Evolutionary conservation across 2,888 invertebrate genomes (phyloP).

Genomic region (Spilosoma lubricipeda): DNA sequence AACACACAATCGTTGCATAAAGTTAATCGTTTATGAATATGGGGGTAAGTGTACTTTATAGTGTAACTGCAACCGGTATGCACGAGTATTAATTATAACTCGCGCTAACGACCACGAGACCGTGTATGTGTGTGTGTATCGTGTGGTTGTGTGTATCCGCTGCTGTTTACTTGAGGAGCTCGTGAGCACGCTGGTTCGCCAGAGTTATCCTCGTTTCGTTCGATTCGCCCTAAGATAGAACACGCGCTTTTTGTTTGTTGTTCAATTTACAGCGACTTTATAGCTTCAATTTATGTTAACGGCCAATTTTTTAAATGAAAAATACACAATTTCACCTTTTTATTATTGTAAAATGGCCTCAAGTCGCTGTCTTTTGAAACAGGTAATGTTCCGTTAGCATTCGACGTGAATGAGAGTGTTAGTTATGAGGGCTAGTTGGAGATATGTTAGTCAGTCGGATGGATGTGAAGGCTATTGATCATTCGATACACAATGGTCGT

Average conservation of each 20-base stretch:
- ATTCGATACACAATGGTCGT: conserved; percentile 64
- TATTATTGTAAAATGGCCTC: conserved; percentile 36
- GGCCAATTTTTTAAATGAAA: neutral
- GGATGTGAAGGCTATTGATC: conserved; percentile 64
- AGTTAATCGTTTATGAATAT: too few species aligned
- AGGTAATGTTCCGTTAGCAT: conserved; percentile 63
- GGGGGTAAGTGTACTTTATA: neutral
- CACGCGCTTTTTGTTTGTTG: conserved; percentile 63
- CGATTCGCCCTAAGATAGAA: conserved; percentile 90
- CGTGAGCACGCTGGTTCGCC: conserved; percentile 98
- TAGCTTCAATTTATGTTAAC: neutral
- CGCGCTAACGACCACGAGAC: conserved; percentile 73
- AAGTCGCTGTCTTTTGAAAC: conserved; percentile 69
- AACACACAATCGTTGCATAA: too few species aligned
- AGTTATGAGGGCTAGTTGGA: conserved; percentile 67
- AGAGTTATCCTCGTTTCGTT: conserved; percentile 98
- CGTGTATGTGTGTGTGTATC: conserved; percentile 59
- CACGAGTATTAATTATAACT: conserved; percentile 31
- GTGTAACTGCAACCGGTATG: conserved; percentile 54
- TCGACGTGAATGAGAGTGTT: conserved; percentile 72
- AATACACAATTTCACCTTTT: neutral
- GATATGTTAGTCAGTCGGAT: conserved; percentile 67
- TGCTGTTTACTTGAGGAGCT: conserved; percentile 94
- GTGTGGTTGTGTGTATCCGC: conserved; percentile 65
- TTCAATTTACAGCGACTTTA: conserved; percentile 71